These are phyloP conservation scores for Hirtodrosophila histrioides DNA, from an alignment of 2,888 invertebrate species.

Conservation along the genomic window DNA sequence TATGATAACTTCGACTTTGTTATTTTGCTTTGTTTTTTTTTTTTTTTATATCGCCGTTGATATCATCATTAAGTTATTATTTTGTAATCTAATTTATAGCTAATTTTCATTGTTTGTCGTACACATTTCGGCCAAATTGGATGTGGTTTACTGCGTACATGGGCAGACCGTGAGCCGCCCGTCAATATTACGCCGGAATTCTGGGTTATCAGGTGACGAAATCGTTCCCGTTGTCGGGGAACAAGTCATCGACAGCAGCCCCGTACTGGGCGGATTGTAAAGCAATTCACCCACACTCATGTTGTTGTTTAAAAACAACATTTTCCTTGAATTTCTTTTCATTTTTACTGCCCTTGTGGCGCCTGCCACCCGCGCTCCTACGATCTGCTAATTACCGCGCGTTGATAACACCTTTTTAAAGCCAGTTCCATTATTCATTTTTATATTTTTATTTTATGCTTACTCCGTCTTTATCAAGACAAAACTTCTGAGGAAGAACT, in stretches of 20 bases:
- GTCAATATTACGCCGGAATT: constrained; percentile 17
- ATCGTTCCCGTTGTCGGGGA: neutral
- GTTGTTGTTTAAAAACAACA: constrained; percentile 28
- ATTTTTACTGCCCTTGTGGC: constrained; percentile 13
- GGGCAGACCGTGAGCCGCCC: constrained; percentile 32
- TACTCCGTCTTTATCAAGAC: constrained; percentile 8
- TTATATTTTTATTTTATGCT: constrained; percentile 4
- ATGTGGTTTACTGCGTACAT: constrained; percentile 29
- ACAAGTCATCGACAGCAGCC: constrained; percentile 32
- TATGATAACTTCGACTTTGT: neutral
- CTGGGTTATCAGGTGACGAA: constrained; percentile 32
- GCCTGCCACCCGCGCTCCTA: neutral
- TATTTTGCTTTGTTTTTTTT: neutral
- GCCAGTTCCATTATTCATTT: constrained; percentile 3
- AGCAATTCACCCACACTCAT: constrained; percentile 35
- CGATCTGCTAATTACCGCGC: constrained; percentile 17
- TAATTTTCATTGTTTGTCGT: constrained; percentile 28
- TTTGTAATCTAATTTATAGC: constrained; percentile 22
- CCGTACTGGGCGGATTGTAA: constrained; percentile 32
- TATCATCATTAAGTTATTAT: constrained; percentile 28
- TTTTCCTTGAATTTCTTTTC: constrained; percentile 53
- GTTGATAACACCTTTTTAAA: constrained; percentile 31
- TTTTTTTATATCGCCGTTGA: constrained; percentile 5
- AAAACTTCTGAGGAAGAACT: constrained; percentile 40
- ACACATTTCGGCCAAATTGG: constrained; percentile 9